These are phyloP conservation scores for Parnassius apollo DNA, from an alignment of 2,888 invertebrate genomes.

Conservation along the genomic window DNA sequence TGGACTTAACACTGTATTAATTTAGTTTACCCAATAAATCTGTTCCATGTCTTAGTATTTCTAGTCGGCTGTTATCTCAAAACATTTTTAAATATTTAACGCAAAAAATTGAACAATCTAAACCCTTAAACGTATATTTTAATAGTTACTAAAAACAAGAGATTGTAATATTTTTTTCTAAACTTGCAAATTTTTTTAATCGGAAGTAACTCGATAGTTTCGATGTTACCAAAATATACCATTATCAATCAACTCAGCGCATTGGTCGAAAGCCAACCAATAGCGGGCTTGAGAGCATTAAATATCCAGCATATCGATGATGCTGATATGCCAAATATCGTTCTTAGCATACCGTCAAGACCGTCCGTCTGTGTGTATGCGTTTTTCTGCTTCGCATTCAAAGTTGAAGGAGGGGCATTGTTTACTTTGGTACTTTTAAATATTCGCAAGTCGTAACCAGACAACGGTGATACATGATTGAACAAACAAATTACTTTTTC, in stretches of 20 bases:
- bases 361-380: not conserved
- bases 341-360: slow-evolving; percentile 31
- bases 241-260: slow-evolving; percentile 54
- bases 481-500: slow-evolving; percentile 1
- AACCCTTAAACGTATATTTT: too few relatives aligned
- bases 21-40: too few relatives aligned
- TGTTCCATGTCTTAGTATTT: too few relatives aligned
- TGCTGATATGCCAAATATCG: slow-evolving; percentile 41
- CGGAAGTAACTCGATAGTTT: slow-evolving; percentile 44
- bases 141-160: too few relatives aligned
- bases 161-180: too few relatives aligned
- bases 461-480: not conserved
- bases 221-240: slow-evolving; percentile 38
- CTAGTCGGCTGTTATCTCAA: too few relatives aligned
- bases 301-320: slow-evolving; percentile 45
- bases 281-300: slow-evolving; percentile 49
- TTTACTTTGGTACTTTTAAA: not conserved
- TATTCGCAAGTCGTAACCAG: not conserved
- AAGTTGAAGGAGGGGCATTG: not conserved
- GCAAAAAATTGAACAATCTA: too few relatives aligned
- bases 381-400: not conserved
- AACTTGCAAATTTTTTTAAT: too few relatives aligned
- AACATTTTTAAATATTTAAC: too few relatives aligned
- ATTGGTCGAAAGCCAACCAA: slow-evolving; percentile 65
- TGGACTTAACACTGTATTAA: too few relatives aligned